Base-by-base conservation (phyloP, 2,888 invertebrate genomes). In the Phengaris alcon region DNA sequence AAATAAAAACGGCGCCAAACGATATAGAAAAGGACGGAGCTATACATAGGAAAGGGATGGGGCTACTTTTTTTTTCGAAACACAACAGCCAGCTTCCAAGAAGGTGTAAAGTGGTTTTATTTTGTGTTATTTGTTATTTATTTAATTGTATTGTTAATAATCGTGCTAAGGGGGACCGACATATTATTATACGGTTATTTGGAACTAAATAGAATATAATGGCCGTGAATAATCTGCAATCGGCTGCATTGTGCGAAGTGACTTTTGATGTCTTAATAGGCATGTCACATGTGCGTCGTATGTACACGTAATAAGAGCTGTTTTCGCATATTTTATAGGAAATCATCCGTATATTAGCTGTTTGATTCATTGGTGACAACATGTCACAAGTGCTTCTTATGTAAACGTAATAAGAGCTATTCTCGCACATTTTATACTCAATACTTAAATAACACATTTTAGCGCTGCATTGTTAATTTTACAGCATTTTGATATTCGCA, bases 131-230 rank as follows among this genome's bases (percentile, higher is more conserved):
- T 88, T 91, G 89, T 88, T 90, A 91, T 90, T 93, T 93, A 92
- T 91, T 91, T 93, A 90, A 92, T 92, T 93, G 91, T 93, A 91
- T 93, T 93, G 91, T 93, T 93, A 93, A 93, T 93, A 92, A 89
- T 91, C 91, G 89, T 89, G 90, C 87, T 88, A 88, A 88, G 88
- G 89, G 86, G 88, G 86, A 87, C 87, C 86, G 84, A 83, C 87
- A 87, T 90, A 92, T 86, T 93, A 93, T 93, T 93, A 93, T 93
- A 93, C 88, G 92, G 87, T 93, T 93, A 93, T 93, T 93, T 92
- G 90, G 90, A 89, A 88, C 91, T 93, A 93, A 93, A 93, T 93
- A 89, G 92, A 93, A 92, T 93, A 93, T 93, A 93, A 93, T 93
- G 85, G 91, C 88, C 89, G 88, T 90, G 90, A 86, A 91, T 91